Percentiles rank a stretch among this genome's conserved stretches.
phyloP scores from a whole-genome alignment of 2,797 vertebrate genomes.

The Acanthiza pusilla region DNA sequence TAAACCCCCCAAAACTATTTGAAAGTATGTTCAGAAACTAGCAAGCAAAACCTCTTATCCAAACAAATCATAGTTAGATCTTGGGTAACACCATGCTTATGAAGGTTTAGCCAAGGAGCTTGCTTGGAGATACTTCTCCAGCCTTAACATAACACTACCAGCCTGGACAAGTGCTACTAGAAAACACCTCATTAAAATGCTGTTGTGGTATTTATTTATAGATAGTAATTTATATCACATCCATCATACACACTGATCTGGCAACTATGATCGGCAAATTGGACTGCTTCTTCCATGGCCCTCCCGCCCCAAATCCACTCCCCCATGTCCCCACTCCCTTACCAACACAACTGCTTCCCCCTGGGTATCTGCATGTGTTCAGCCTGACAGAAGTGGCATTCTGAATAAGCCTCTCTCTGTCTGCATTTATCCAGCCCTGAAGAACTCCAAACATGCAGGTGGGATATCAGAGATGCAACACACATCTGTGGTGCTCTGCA shows the following conservation, averaged over 20 bases:
- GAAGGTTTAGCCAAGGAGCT: constrained; percentile 8
- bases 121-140: constrained; percentile 10
- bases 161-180: constrained; percentile 48
- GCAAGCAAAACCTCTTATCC: constrained; percentile 45
- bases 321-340: not conserved
- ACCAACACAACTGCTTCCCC: not conserved
- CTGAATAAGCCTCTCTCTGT: not conserved
- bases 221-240: constrained; percentile 25
- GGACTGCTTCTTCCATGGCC: not conserved
- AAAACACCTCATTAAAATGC: constrained; percentile 33
- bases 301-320: not conserved
- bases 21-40: not conserved
- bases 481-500: not conserved
- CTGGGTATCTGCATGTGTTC: not conserved
- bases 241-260: not conserved
- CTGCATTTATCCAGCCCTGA: not conserved
- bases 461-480: not conserved
- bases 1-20: not conserved
- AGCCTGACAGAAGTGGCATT: not conserved
- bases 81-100: constrained; percentile 1
- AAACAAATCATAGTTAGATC: constrained; percentile 19
- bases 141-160: constrained; percentile 23
- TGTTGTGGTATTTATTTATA: constrained; percentile 49
- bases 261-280: not conserved
- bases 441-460: not conserved